A percentile compares a stretch with the other conserved stretches of the same genome.
phyloP scores from a whole-genome alignment of 1,140 invertebrate genomes.

The Drosophila kohkoa region DNA sequence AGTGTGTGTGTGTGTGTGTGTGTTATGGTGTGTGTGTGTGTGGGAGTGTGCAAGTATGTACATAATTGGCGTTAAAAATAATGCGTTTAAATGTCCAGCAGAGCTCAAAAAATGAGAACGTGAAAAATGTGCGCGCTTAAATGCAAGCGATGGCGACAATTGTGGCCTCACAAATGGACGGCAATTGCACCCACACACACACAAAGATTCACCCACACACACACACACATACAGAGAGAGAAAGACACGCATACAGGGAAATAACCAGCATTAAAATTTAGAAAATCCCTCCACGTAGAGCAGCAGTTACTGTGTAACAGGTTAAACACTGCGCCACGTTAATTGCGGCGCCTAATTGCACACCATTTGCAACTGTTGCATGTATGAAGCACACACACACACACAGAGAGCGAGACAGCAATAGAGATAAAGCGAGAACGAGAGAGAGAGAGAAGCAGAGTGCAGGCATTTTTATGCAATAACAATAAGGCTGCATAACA shows the following conservation, averaged over 20 bases:
- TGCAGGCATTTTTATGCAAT: conserved; percentile 76
- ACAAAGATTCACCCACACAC: not conserved
- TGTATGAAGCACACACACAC: conserved; percentile 28
- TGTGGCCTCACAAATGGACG: conserved; percentile 73
- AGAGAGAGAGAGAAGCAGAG: not conserved
- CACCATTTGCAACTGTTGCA: conserved; percentile 77
- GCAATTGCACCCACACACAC: conserved; percentile 55
- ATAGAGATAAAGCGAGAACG: conserved; percentile 12
- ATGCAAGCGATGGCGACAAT: conserved; percentile 56
- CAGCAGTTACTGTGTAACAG: conserved; percentile 62
- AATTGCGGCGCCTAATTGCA: conserved; percentile 81
- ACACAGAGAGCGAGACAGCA: not conserved
- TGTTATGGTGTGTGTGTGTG: conserved; percentile 5
- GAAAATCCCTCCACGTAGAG: conserved; percentile 68
- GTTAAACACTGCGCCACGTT: conserved; percentile 79
- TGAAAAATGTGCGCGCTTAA: conserved; percentile 68
- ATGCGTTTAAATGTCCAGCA: conserved; percentile 67
- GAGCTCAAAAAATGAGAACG: conserved; percentile 52
- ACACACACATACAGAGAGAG: conserved; percentile 4
- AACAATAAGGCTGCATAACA: conserved; percentile 81
- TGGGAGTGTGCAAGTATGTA: conserved; percentile 9
- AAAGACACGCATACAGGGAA: conserved; percentile 27
- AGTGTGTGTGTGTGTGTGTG: not conserved
- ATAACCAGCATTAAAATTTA: conserved; percentile 79
- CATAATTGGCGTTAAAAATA: conserved; percentile 79